These are phyloP conservation scores for Hedya salicella DNA, from an alignment of 2,888 invertebrate genomes.

Conservation along the genomic window DNA sequence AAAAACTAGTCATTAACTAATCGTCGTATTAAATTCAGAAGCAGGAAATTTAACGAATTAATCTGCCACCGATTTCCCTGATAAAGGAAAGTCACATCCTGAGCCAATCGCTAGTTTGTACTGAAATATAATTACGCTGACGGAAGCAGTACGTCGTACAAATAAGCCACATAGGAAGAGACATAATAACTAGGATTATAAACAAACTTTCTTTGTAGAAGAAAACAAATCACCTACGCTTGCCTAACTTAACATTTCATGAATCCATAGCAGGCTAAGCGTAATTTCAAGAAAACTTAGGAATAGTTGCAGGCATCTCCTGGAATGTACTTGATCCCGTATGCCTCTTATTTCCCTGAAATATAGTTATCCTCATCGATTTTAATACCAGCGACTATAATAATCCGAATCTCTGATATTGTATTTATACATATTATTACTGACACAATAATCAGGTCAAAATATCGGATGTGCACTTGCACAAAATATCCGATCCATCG, in stretches of 20 bases:
- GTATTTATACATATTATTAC: background rate
- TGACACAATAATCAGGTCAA: conserved; percentile 20
- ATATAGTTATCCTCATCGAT: no score
- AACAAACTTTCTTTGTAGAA: no score
- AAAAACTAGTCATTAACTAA: conserved; percentile 9
- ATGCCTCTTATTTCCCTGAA: no score
- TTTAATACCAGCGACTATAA: no score
- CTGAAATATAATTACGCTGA: conserved; percentile 14
- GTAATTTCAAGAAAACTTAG: no score
- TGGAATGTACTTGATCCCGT: no score
- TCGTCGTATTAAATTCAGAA: background rate
- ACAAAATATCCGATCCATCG: conserved; percentile 56
- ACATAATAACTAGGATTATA: background rate
- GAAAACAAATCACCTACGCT: no score
- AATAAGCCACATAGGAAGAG: background rate
- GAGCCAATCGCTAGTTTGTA: background rate
- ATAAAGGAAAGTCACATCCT: conserved; percentile 36
- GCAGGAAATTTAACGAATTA: conserved; percentile 22
- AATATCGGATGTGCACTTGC: conserved; percentile 32
- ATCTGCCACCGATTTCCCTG: conserved; percentile 21
- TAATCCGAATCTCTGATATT: background rate
- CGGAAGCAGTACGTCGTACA: conserved; percentile 13
- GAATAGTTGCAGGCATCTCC: no score
- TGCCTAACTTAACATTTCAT: no score
- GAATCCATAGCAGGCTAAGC: no score